Conservation (phyloP, 2,888 invertebrate species). For the Epirrhoe tristata region DNA sequence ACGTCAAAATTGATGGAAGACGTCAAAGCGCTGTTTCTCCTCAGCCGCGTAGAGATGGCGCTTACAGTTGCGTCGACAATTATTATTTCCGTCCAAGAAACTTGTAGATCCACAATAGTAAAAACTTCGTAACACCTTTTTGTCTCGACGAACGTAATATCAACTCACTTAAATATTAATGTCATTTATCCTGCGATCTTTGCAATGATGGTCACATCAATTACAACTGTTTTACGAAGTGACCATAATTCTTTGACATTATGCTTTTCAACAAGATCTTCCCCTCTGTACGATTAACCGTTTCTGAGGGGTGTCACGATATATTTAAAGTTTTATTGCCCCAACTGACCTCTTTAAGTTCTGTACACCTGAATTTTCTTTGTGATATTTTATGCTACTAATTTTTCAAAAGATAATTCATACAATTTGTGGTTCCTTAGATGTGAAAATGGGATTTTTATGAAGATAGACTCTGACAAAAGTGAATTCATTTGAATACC, state of each 20-base stretch:
- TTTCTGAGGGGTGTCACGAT: conserved; percentile 37
- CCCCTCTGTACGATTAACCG: conserved; percentile 31
- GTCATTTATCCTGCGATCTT: conserved; percentile 7
- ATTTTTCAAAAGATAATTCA: background rate
- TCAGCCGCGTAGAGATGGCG: no score
- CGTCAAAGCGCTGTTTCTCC: no score
- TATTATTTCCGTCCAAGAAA: no score
- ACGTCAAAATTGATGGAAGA: no score
- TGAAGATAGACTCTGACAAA: background rate
- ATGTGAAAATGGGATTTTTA: conserved; percentile 8
- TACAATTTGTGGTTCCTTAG: conserved; percentile 3
- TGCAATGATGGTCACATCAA: conserved; percentile 14
- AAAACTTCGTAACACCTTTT: background rate
- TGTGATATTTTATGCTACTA: conserved; percentile 33
- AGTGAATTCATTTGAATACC: background rate
- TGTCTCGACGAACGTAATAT: conserved; percentile 3
- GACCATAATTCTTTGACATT: conserved; percentile 11
- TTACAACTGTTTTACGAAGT: conserved; percentile 8
- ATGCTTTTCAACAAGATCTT: conserved; percentile 18
- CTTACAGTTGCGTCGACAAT: no score
- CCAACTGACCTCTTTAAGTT: conserved; percentile 36
- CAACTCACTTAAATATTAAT: background rate
- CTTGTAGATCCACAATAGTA: background rate
- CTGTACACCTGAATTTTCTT: conserved; percentile 47
- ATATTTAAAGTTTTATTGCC: conserved; percentile 41